Conservation (phyloP, 2,797 vertebrate species). For the Yasuhikotakia modesta region DNA sequence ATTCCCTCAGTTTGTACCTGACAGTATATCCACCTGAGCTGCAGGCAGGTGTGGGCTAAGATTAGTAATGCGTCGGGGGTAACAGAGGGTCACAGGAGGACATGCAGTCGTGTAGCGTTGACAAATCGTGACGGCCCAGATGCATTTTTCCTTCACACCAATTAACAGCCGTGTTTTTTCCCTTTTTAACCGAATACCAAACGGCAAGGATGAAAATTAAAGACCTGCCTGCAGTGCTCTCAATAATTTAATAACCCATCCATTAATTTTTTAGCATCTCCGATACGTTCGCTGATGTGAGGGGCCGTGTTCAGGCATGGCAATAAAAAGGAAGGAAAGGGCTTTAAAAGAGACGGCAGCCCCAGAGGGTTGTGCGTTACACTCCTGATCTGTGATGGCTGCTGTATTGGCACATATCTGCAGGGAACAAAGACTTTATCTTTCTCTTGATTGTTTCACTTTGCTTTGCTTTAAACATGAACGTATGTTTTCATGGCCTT, state of each 20-base stretch:
- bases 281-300: slow-evolving; percentile 63
- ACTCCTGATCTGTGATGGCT: slow-evolving; percentile 8
- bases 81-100: slow-evolving; percentile 21
- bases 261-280: slow-evolving; percentile 75
- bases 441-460: neutral
- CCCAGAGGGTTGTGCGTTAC: slow-evolving; percentile 9
- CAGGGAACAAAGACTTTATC: neutral
- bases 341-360: slow-evolving; percentile 44
- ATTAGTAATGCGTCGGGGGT: neutral
- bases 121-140: slow-evolving; percentile 48
- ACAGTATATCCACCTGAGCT: no score
- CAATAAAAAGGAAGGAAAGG: slow-evolving; percentile 46
- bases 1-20: no score
- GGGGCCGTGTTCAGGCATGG: slow-evolving; percentile 52
- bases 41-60: slow-evolving; percentile 17
- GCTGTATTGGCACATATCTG: slow-evolving; percentile 16
- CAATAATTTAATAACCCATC: slow-evolving; percentile 72
- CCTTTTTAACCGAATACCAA: slow-evolving; percentile 36
- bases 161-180: slow-evolving; percentile 60
- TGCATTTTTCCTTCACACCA: slow-evolving; percentile 54
- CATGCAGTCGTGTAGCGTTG: slow-evolving; percentile 50
- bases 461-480: slow-evolving; percentile 3
- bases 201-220: slow-evolving; percentile 64
- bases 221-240: slow-evolving; percentile 66
- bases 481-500: slow-evolving; percentile 7